These are phyloP conservation scores for Bombyx huttoni DNA, from an alignment of 2,888 invertebrate species.

Conservation along the genomic window DNA sequence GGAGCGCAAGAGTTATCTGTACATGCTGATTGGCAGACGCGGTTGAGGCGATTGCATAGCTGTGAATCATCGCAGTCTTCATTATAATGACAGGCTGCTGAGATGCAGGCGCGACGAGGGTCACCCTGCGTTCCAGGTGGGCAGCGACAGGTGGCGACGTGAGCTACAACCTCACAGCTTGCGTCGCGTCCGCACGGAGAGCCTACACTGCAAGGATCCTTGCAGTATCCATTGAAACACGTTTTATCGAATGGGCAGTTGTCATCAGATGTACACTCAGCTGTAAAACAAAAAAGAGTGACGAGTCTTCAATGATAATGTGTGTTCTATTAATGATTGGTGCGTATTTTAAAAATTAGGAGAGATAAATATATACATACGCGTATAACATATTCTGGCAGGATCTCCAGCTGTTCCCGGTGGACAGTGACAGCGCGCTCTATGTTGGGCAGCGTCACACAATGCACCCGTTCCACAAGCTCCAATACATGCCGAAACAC, in stretches of 20 bases:
- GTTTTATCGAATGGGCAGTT: constrained; percentile 89
- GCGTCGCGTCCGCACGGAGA: constrained; percentile 85
- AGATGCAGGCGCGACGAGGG: constrained; percentile 84
- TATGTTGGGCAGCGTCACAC: constrained; percentile 82
- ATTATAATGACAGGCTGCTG: constrained; percentile 88
- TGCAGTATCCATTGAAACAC: constrained; percentile 84
- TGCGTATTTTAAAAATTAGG: not conserved
- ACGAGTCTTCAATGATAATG: not conserved
- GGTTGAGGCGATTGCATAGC: constrained; percentile 86
- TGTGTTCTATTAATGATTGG: not conserved
- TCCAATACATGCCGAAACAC: constrained; percentile 86
- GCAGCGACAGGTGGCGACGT: constrained; percentile 86
- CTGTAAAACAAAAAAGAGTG: constrained; percentile 53
- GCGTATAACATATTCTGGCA: constrained; percentile 86
- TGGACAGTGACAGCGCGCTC: constrained; percentile 88
- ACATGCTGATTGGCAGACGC: constrained; percentile 87
- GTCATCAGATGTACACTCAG: constrained; percentile 83
- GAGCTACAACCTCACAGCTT: constrained; percentile 80
- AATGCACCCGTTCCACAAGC: constrained; percentile 87
- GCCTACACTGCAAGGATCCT: constrained; percentile 81
- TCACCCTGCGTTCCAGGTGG: constrained; percentile 89
- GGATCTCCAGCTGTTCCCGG: constrained; percentile 91
- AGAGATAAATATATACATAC: constrained; percentile 66
- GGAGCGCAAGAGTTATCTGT: constrained; percentile 85
- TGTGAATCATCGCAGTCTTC: constrained; percentile 90